These are phyloP conservation scores for Scomber japonicus DNA, from an alignment of 2,113 vertebrate species.

Conservation along the genomic window DNA sequence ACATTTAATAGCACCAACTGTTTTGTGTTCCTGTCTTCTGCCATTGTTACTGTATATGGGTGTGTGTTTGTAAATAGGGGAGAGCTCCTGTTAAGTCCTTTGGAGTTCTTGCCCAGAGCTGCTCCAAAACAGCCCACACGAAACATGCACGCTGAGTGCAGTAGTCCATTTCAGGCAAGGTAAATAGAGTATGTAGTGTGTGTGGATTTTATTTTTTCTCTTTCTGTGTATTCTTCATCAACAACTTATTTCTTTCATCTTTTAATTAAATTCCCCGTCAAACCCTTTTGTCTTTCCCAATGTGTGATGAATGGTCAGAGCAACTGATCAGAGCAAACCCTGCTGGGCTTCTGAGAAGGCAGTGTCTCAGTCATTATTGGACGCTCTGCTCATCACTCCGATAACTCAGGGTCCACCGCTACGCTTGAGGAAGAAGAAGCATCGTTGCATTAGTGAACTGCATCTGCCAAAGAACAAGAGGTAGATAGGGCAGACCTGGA, in stretches of 20 bases:
- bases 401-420: conserved; percentile 73
- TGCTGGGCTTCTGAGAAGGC: conserved; percentile 74
- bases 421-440: conserved; percentile 65
- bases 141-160: conserved; percentile 78
- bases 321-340: conserved; percentile 7
- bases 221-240: background rate
- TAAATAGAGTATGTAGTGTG: conserved; percentile 68
- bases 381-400: conserved; percentile 85
- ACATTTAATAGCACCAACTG: background rate
- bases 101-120: conserved; percentile 68
- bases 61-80: conserved; percentile 47
- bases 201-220: background rate
- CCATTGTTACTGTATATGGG: too few species aligned
- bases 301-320: conserved; percentile 61
- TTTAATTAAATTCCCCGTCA: background rate
- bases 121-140: conserved; percentile 66
- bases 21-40: background rate
- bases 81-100: conserved; percentile 73
- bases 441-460: conserved; percentile 73
- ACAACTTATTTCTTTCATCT: background rate
- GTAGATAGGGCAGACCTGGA: conserved; percentile 61
- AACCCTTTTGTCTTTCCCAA: conserved; percentile 15
- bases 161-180: conserved; percentile 82
- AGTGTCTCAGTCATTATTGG: conserved; percentile 78
- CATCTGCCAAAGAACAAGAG: conserved; percentile 74